Conservation (phyloP, 2,113 vertebrate species). For the Brachyhypopomus occidentalis region DNA sequence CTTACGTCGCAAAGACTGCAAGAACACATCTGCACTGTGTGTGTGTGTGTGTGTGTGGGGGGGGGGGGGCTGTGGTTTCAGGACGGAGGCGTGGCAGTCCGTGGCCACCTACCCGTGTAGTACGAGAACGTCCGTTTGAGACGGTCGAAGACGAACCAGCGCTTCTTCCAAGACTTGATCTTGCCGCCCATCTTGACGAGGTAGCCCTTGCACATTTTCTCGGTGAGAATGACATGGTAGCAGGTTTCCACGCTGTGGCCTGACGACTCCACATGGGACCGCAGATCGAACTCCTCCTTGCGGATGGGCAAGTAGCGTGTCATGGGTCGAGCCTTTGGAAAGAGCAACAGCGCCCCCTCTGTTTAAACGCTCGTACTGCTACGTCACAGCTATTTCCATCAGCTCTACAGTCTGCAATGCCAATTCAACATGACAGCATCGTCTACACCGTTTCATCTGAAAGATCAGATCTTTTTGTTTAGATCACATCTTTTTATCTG, state of each 20-base stretch:
- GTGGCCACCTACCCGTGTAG: conserved; percentile 86
- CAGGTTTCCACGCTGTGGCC: conserved; percentile 94
- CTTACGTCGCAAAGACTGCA: conserved; percentile 16
- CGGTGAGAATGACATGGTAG: conserved; percentile 85
- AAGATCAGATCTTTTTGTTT: background rate
- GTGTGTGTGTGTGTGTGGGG: conserved; percentile 47
- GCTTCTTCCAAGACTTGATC: conserved; percentile 98
- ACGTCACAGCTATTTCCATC: background rate
- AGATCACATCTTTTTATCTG: background rate
- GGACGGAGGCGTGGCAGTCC: too few species aligned
- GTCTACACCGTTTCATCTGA: background rate
- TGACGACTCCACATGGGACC: conserved; percentile 89
- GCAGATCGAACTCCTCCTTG: conserved; percentile 95
- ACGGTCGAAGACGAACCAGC: conserved; percentile 98
- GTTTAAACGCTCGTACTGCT: background rate
- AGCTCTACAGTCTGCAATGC: background rate
- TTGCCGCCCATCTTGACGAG: conserved; percentile 98
- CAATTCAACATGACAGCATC: too few species aligned
- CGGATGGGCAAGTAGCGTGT: conserved; percentile 95
- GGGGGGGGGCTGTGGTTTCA: conserved; percentile 48
- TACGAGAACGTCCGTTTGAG: conserved; percentile 95
- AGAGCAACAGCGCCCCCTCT: background rate
- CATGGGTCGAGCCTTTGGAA: conserved; percentile 86
- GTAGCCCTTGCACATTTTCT: conserved; percentile 97
- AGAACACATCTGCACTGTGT: conserved; percentile 27